Conservation (phyloP, 2,113 vertebrate species). For the Polypterus senegalus region DNA sequence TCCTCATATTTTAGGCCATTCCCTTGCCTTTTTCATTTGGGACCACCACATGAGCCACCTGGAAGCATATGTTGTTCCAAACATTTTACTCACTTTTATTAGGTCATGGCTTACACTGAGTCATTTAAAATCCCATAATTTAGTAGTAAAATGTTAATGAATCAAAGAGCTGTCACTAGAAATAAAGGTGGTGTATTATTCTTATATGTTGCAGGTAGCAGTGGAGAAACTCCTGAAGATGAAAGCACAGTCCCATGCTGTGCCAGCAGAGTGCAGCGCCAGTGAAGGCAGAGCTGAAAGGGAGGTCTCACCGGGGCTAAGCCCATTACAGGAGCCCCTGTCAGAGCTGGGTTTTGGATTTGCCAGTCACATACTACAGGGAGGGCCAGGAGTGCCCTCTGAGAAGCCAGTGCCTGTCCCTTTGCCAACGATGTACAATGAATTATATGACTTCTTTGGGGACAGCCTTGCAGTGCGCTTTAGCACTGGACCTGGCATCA, state of each 20-base stretch:
- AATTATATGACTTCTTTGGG: constrained; percentile 82
- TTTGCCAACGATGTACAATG: constrained; percentile 65
- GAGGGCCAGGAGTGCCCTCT: constrained; percentile 37
- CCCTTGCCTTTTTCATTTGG: too few species aligned
- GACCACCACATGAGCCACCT: too few species aligned
- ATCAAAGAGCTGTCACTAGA: too few species aligned
- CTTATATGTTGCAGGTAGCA: constrained; percentile 54
- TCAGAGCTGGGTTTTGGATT: constrained; percentile 45
- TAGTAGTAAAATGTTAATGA: too few species aligned
- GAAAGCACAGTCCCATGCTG: constrained; percentile 56
- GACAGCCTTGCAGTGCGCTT: constrained; percentile 78
- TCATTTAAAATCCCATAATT: too few species aligned
- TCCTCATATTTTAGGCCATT: too few species aligned
- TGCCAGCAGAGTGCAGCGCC: constrained; percentile 27
- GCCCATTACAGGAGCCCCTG: constrained; percentile 50
- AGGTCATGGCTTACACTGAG: too few species aligned
- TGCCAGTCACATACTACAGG: constrained; percentile 49
- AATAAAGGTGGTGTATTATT: too few species aligned
- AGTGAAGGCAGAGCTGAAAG: constrained; percentile 21
- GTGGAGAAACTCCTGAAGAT: constrained; percentile 81
- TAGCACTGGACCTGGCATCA: constrained; percentile 51
- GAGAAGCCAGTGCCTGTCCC: constrained; percentile 48
- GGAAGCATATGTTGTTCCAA: too few species aligned
- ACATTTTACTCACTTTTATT: too few species aligned
- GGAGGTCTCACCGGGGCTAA: constrained; percentile 53